Conservation (phyloP, 2,888 invertebrate species). For the Drosophila anomalata region DNA sequence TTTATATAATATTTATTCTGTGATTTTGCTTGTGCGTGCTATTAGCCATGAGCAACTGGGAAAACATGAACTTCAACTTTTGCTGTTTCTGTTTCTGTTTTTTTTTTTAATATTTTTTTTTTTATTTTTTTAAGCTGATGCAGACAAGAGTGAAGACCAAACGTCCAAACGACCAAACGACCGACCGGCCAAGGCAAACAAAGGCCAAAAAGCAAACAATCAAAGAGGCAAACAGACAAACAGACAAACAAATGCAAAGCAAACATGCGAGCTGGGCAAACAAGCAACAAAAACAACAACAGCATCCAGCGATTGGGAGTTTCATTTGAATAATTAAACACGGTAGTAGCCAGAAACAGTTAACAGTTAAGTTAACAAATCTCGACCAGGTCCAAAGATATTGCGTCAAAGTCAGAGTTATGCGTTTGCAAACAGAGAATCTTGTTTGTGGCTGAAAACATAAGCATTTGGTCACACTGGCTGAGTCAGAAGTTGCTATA, state of each 20-base stretch:
- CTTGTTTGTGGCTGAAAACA: not conserved
- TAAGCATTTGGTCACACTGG: not conserved
- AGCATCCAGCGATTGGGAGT: constrained; percentile 28
- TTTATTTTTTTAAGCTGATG: constrained; percentile 23
- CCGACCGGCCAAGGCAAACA: constrained; percentile 47
- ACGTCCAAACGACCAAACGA: not conserved
- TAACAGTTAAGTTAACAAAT: constrained; percentile 19
- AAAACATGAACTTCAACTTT: constrained; percentile 58
- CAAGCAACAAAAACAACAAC: constrained; percentile 25
- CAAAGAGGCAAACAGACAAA: constrained; percentile 34
- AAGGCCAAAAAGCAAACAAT: constrained; percentile 38
- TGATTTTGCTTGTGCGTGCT: constrained; percentile 30
- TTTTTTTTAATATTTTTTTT: not conserved
- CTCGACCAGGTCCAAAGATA: constrained; percentile 6
- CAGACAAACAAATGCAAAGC: constrained; percentile 45
- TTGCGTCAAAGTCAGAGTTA: not conserved
- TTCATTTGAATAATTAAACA: constrained; percentile 66
- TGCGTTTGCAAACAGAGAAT: not conserved
- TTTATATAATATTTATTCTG: constrained; percentile 22
- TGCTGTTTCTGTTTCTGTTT: constrained; percentile 12
- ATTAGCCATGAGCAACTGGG: constrained; percentile 38
- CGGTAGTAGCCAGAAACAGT: constrained; percentile 24
- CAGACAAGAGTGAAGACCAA: constrained; percentile 15
- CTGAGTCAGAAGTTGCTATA: too few species aligned
- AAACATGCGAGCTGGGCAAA: constrained; percentile 38